phyloP scores from a whole-genome alignment of 2,113 vertebrate genomes.

The Corvus moneduloides region DNA sequence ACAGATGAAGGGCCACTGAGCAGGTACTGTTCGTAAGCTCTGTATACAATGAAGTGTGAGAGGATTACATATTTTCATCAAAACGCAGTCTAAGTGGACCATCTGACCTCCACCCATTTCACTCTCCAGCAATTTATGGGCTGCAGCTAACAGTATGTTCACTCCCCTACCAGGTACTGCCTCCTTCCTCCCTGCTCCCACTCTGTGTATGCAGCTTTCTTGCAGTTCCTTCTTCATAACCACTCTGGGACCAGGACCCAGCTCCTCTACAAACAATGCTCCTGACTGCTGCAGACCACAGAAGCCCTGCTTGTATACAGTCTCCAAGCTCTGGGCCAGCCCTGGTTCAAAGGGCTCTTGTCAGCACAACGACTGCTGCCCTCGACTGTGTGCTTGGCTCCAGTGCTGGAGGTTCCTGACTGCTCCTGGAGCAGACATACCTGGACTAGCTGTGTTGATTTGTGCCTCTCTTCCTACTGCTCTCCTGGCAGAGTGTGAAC shows the following conservation, averaged over 20 bases:
- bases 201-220: conserved; percentile 19
- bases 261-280: background rate
- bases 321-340: background rate
- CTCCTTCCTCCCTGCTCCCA: background rate
- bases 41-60: background rate
- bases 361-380: background rate
- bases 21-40: background rate
- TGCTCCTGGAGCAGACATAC: background rate
- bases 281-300: background rate
- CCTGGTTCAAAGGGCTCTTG: background rate
- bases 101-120: background rate
- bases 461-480: background rate
- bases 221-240: background rate
- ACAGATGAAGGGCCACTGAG: background rate
- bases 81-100: background rate
- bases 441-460: background rate
- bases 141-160: background rate
- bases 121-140: background rate
- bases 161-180: background rate
- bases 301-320: background rate
- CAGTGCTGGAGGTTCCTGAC: background rate
- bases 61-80: background rate
- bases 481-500: background rate
- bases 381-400: background rate
- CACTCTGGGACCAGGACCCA: background rate